Evolutionary conservation across 2,113 vertebrate genomes (phyloP).

Genomic region (Suricata suricatta): DNA sequence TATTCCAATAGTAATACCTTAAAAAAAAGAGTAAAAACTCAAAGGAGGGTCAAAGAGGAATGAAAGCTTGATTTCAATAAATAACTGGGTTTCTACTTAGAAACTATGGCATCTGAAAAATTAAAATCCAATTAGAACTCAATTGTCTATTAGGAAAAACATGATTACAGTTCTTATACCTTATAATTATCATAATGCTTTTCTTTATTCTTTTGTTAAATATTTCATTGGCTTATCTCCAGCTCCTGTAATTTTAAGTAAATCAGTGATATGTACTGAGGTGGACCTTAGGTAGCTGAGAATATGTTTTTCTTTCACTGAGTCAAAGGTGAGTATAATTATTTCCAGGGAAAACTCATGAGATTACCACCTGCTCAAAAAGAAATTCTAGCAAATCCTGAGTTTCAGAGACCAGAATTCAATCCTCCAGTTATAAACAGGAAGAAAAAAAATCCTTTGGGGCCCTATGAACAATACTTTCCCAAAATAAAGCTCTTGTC

Average conservation of each 20-base stretch:
- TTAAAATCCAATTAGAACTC: constrained; percentile 1
- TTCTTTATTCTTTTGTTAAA: constrained; percentile 41
- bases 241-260: neutral
- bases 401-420: constrained; percentile 25
- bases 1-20: neutral
- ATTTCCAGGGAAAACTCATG: constrained; percentile 32
- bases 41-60: neutral
- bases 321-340: constrained; percentile 45
- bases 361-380: constrained; percentile 13
- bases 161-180: neutral
- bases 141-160: constrained; percentile 7
- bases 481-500: constrained; percentile 54
- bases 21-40: neutral
- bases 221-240: constrained; percentile 22
- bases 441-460: neutral
- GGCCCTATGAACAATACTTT: constrained; percentile 38
- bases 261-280: neutral
- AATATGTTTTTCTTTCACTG: neutral
- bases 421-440: constrained; percentile 16
- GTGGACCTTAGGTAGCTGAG: neutral
- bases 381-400: neutral
- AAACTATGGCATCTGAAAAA: neutral
- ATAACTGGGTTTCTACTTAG: neutral
- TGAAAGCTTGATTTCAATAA: neutral
- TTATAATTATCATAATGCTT: constrained; percentile 23